Base-by-base conservation (phyloP, 2,113 vertebrate genomes). In the Jacana jacana region DNA sequence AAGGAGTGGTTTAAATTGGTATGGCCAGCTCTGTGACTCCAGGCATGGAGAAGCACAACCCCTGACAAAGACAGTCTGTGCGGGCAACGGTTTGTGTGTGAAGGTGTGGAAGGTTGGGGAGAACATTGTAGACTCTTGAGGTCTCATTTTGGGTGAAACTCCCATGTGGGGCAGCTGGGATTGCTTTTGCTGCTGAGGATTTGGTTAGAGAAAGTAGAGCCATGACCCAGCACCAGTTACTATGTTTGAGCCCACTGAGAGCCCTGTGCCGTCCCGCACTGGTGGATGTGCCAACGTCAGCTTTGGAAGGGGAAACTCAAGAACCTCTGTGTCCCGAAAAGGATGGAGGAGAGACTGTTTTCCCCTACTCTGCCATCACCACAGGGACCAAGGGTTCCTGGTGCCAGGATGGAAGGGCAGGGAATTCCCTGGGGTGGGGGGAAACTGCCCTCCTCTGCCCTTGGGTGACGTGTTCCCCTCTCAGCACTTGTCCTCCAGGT, bases 351-450 rank as follows among this genome's bases (percentile, higher is more conserved):
- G 28, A 61, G 2, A 37, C 5, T 60, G 60, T 17, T 48, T 88
- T 63, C 27, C 33, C 15, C 30, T n/a, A 9, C 14, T 40, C 7
- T 65, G 9, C 66, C 46, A 39, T 19, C 7, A 8, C 18, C 37
- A n/a, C 37, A n/a, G 19, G 28, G 37, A 52, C 27, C 17, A 51
- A 75, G 20, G 13, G 5, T 8, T 66, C 22, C 23, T n/a, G 15
- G 10, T 51, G 37, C 48, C 37, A 30, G 4, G 58, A 22, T 8
- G 15, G 40, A 65, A 87, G 52, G 0, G 5, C 64, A 46, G n/a
- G n/a, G 73, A 76, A 82, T 72, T 69, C 65, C 44, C 19, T 0
- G 0, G 13, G 0, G 13, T 42, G 42, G 33, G 61, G 37, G 91
- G 18, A 18, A 91, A 4, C 4, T 37, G n/a, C 42, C 46, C 69